Evolutionary conservation across 2,113 vertebrate genomes (phyloP), one percentile per base, ranked within the genome.

Genomic region (Diadophis punctatus): DNA sequence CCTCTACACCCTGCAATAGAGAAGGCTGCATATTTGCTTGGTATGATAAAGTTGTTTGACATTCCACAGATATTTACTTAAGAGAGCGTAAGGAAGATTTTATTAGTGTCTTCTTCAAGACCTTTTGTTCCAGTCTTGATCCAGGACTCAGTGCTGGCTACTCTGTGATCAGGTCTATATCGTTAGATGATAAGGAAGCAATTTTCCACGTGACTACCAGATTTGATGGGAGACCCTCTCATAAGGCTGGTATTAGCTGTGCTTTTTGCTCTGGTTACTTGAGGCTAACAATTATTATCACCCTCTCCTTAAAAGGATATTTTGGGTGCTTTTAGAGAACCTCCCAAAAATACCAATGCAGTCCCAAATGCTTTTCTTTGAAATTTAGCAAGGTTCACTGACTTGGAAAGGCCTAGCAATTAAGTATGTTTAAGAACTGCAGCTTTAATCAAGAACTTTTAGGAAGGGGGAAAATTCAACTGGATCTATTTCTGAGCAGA

Each of bases 171-270:
- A 91, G 60, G 10, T 48, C 93, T 95, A 16, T 58, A 56, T 94
- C 88, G 34, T 93, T 43, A 91, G 43, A 52, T 95, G 93, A 91
- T 93, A 89, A 93, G n/a, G 30, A 10, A 58, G 53, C 86, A 85
- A n/a, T 34, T 92, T 84, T 48, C 56, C 90, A 27, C 87, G 74
- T 95, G 90, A 93, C 16, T 27, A 86, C 27, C 30, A 88, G 43
- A n/a, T n/a, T 95, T 87, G 53, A 89, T 30, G 49, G 74, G 56
- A 90, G 80, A 90, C 4, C 80, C 39, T 52, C n/a, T 55, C 18
- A 27, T 16, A 46, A 52, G 23, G 46, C 55, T 90, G 43, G 10
- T 63, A 34, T 93, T 84, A 93, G 80, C 12, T 86, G 34, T 89
- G 27, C 80, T 63, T 89, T 68, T 89, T 91, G 68, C 14, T 93